These are phyloP conservation scores for Chouioia cunea DNA, from an alignment of 2,888 invertebrate species.

Conservation along the genomic window DNA sequence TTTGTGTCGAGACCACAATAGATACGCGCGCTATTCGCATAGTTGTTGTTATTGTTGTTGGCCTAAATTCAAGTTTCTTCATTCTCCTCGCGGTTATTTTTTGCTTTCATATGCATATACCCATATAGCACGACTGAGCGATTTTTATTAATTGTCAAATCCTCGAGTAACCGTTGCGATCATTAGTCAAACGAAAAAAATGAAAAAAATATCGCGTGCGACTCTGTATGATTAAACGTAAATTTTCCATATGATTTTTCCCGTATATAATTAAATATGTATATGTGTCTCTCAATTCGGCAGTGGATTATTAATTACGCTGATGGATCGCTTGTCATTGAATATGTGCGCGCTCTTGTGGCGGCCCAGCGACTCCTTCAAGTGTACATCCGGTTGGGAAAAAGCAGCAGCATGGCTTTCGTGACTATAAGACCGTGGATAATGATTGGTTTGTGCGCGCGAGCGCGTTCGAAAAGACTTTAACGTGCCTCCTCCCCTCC, in stretches of 20 bases:
- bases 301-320: slow-evolving; percentile 49
- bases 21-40: slow-evolving; percentile 6
- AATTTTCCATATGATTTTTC: slow-evolving; percentile 25
- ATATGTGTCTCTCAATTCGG: slow-evolving; percentile 24
- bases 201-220: not conserved
- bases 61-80: slow-evolving; percentile 24
- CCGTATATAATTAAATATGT: slow-evolving; percentile 16
- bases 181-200: slow-evolving; percentile 6
- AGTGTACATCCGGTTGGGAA: slow-evolving; percentile 35
- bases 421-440: slow-evolving; percentile 45
- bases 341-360: slow-evolving; percentile 4
- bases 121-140: slow-evolving; percentile 25
- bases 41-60: slow-evolving; percentile 7
- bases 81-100: slow-evolving; percentile 1
- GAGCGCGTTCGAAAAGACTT: slow-evolving; percentile 21
- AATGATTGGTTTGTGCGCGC: slow-evolving; percentile 39
- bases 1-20: slow-evolving; percentile 27
- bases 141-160: slow-evolving; percentile 64
- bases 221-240: slow-evolving; percentile 37
- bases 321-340: slow-evolving; percentile 37
- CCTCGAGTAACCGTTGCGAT: slow-evolving; percentile 49
- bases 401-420: slow-evolving; percentile 29
- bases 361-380: slow-evolving; percentile 2
- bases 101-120: not conserved
- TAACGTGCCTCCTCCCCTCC: slow-evolving; percentile 7